Evolutionary conservation across 2,888 invertebrate genomes (phyloP).

Genomic region (Noctua comes): DNA sequence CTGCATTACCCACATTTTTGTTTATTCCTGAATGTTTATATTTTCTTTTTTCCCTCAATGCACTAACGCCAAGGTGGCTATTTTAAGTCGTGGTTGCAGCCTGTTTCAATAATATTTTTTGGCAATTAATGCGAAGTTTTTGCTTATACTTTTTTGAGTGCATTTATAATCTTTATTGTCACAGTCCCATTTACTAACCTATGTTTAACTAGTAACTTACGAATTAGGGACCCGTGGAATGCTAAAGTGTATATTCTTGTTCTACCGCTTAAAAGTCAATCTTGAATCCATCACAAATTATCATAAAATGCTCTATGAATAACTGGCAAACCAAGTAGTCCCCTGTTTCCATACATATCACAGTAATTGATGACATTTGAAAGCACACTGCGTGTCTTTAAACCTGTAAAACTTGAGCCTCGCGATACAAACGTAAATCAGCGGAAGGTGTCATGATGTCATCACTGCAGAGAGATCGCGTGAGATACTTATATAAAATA

Average conservation of each 20-base stretch:
- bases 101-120: slow-evolving; percentile 2
- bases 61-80: slow-evolving; percentile 7
- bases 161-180: background rate
- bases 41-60: slow-evolving; percentile 13
- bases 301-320: background rate
- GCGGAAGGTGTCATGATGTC: slow-evolving; percentile 72
- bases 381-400: slow-evolving; percentile 37
- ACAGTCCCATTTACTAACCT: background rate
- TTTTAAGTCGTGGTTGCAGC: slow-evolving; percentile 17
- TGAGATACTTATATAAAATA: slow-evolving; percentile 72
- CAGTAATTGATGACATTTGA: slow-evolving; percentile 35
- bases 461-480: slow-evolving; percentile 80
- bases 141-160: background rate
- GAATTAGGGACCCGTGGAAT: background rate
- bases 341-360: background rate
- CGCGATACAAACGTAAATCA: slow-evolving; percentile 47
- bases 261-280: background rate
- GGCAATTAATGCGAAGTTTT: background rate
- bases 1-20: slow-evolving; percentile 12
- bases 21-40: background rate
- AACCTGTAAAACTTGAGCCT: slow-evolving; percentile 49
- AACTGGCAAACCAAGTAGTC: background rate
- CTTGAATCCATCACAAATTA: background rate
- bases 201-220: background rate
- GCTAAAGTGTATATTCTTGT: background rate